Percentiles rank a stretch among this genome's conserved stretches.
Conservation (phyloP, 2,888 invertebrate genomes). For the Acanthosoma haemorrhoidale region DNA sequence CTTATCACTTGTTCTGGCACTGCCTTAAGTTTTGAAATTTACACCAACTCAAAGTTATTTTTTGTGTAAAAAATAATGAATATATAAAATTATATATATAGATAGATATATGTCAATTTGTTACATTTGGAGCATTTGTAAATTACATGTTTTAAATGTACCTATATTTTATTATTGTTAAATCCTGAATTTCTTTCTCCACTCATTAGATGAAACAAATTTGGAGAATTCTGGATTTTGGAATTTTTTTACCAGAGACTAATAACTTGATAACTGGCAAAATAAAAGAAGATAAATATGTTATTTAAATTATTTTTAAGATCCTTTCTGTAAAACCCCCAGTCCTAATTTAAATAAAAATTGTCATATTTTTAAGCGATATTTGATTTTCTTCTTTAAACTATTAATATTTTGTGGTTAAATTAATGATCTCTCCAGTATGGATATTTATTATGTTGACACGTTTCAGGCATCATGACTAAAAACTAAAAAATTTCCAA, state of each 20-base stretch:
- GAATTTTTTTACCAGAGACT: neutral
- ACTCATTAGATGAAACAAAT: neutral
- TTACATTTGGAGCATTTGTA: conserved; percentile 30
- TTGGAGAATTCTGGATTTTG: neutral
- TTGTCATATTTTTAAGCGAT: too few species aligned
- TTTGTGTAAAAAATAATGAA: conserved; percentile 14
- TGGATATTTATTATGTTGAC: too few species aligned
- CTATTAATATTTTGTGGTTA: too few species aligned
- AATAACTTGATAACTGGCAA: neutral
- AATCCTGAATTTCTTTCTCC: conserved; percentile 8
- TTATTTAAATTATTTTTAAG: neutral
- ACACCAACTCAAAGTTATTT: neutral
- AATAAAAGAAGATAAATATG: neutral
- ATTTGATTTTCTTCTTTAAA: too few species aligned
- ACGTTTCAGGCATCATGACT: too few species aligned
- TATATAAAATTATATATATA: conserved; percentile 17
- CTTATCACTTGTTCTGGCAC: conserved; percentile 10
- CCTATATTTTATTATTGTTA: conserved; percentile 25
- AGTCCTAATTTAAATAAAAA: neutral
- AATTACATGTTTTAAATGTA: conserved; percentile 32
- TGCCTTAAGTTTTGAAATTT: neutral
- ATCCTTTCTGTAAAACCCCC: neutral
- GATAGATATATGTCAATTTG: conserved; percentile 31
- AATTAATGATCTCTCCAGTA: too few species aligned
- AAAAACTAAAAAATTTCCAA: too few species aligned